These are phyloP conservation scores for Cranoglanis bouderius DNA, from an alignment of 2,113 vertebrate species.

Conservation along the genomic window DNA sequence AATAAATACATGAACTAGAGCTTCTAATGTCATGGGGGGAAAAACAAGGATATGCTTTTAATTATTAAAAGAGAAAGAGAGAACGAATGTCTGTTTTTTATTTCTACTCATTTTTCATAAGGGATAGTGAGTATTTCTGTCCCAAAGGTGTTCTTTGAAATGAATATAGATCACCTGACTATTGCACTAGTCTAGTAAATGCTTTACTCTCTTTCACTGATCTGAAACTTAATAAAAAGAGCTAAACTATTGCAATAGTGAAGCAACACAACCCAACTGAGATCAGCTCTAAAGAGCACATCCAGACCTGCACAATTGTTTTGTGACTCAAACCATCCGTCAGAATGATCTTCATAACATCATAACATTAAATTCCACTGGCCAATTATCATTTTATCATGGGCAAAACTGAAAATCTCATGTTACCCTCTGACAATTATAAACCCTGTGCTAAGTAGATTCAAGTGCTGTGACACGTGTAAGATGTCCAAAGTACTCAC, in stretches of 20 bases:
- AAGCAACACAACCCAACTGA: not conserved
- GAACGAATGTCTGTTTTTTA: not conserved
- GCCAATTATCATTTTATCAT: not conserved
- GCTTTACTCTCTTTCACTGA: not conserved
- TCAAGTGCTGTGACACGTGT: constrained; percentile 20
- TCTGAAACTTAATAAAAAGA: not conserved
- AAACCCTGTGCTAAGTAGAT: not conserved
- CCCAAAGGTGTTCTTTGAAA: not conserved
- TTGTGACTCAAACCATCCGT: not conserved
- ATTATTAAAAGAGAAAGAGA: not conserved
- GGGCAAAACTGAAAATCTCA: not conserved
- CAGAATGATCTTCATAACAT: not conserved
- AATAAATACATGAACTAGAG: not conserved
- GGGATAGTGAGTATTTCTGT: not conserved
- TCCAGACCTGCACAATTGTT: too few relatives aligned
- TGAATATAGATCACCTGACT: not conserved
- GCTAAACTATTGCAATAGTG: not conserved
- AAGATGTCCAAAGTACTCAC: constrained; percentile 27
- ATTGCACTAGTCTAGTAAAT: not conserved
- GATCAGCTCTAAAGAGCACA: not conserved
- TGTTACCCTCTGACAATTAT: not conserved
- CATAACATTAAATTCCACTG: not conserved
- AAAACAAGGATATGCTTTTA: not conserved
- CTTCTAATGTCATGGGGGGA: too few relatives aligned
- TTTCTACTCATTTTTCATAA: not conserved